phyloP scores from a whole-genome alignment of 2,888 invertebrate species.

The Campoletis raptor region DNA sequence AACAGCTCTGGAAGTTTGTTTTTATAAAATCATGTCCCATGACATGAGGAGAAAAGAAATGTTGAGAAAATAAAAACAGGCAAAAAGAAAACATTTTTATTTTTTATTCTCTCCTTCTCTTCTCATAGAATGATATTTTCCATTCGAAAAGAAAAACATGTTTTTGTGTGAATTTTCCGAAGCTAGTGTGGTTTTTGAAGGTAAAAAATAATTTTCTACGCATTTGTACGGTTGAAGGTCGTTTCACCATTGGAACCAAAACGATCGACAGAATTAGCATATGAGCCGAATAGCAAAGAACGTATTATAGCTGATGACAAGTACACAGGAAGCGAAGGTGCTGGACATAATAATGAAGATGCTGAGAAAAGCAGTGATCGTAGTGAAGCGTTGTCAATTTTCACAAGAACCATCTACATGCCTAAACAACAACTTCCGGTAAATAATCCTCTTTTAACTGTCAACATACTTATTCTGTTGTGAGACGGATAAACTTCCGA shows the following conservation, averaged over 20 bases:
- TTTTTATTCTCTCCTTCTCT: no score
- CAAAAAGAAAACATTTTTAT: no score
- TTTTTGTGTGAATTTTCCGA: no score
- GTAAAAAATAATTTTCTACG: neutral
- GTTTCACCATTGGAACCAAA: slow-evolving; percentile 13
- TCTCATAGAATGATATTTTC: no score
- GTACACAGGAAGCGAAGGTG: neutral
- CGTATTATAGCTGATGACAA: neutral
- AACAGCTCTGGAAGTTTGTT: no score
- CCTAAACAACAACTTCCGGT: slow-evolving; percentile 69
- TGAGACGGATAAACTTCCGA: neutral
- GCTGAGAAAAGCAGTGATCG: slow-evolving; percentile 43
- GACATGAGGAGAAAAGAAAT: no score
- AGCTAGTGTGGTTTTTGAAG: no score
- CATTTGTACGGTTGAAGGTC: slow-evolving; percentile 1
- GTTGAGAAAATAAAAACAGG: no score
- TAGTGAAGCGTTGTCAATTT: slow-evolving; percentile 65
- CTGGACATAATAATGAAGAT: neutral
- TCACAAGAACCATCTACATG: slow-evolving; percentile 69
- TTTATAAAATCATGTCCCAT: no score
- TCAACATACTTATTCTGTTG: slow-evolving; percentile 8
- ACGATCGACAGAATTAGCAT: slow-evolving; percentile 6
- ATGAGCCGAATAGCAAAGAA: neutral
- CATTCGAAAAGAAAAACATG: no score
- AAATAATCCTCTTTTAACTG: slow-evolving; percentile 24